Evolutionary conservation across 2,888 invertebrate genomes (phyloP).

Genomic region (Nowickia ferox): DNA sequence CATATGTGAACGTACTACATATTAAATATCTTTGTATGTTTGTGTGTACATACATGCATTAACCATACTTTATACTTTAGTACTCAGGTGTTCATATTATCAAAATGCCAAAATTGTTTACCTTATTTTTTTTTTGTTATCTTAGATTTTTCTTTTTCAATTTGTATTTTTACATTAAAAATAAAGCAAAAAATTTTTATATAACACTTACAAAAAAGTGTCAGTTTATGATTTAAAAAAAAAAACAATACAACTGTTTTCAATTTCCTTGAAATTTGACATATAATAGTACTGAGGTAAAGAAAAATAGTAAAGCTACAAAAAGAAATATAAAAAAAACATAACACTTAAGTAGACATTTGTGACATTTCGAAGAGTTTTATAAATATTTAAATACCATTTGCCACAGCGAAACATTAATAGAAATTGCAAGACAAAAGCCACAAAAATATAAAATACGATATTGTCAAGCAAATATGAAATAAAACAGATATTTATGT

Average conservation of each 20-base stretch:
- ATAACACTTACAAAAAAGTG: conserved; percentile 39
- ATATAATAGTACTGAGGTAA: conserved; percentile 40
- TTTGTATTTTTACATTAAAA: not conserved
- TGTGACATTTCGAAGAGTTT: conserved; percentile 69
- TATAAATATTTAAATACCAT: conserved; percentile 69
- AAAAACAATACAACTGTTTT: conserved; percentile 17
- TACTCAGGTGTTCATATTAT: conserved; percentile 58
- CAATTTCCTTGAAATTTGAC: conserved; percentile 49
- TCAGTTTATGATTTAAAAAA: conserved; percentile 34
- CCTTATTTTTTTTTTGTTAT: conserved; percentile 17
- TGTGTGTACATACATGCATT: not conserved
- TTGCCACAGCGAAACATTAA: conserved; percentile 31
- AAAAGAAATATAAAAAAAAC: conserved; percentile 6
- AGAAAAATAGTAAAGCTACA: conserved; percentile 1
- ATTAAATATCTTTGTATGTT: not conserved
- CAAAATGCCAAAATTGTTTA: conserved; percentile 53
- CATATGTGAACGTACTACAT: not conserved
- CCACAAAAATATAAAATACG: conserved; percentile 32
- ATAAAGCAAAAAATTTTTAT: conserved; percentile 38
- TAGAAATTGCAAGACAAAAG: conserved; percentile 48
- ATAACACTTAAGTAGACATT: conserved; percentile 48
- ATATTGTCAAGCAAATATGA: conserved; percentile 35
- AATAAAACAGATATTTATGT: not conserved
- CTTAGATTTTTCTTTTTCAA: not conserved
- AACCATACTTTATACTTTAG: not conserved